phyloP scores from a whole-genome alignment of 1,140 invertebrate genomes.

The Daktulosphaira vitifoliae region DNA sequence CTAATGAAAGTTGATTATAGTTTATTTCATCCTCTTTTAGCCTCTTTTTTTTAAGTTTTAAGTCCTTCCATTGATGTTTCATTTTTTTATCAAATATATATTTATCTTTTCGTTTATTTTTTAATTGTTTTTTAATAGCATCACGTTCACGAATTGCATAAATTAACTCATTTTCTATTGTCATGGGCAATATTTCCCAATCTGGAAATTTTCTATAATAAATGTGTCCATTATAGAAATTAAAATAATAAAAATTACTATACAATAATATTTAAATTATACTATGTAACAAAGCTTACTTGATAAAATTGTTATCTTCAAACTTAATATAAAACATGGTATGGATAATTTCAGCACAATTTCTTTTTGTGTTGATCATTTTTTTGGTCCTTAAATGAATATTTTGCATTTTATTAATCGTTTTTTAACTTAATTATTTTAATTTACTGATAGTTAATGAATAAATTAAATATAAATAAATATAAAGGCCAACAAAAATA shows the following conservation, averaged over 20 bases:
- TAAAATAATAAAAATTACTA: neutral
- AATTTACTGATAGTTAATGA: too few species aligned
- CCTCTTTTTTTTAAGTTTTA: neutral
- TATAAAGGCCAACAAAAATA: too few species aligned
- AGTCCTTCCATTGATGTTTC: slow-evolving; percentile 8
- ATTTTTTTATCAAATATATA: neutral
- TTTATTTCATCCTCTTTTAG: neutral
- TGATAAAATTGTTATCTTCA: slow-evolving; percentile 2
- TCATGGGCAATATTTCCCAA: neutral
- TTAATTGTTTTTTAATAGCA: neutral
- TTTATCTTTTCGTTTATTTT: slow-evolving; percentile 19
- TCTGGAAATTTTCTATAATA: slow-evolving; percentile 14
- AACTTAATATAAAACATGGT: neutral
- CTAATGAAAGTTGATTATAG: slow-evolving; percentile 3
- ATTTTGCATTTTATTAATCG: slow-evolving; percentile 14
- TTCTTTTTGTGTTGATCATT: neutral
- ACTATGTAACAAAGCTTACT: neutral
- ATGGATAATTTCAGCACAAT: neutral
- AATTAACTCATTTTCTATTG: neutral
- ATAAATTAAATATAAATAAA: too few species aligned
- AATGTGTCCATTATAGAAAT: neutral
- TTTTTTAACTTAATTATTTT: too few species aligned
- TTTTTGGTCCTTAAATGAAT: neutral
- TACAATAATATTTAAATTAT: neutral
- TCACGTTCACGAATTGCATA: slow-evolving; percentile 6